Percentiles rank a stretch among this genome's conserved stretches.
phyloP scores from a whole-genome alignment of 92 coral and sea anemone genomes.

The Palythoa caribaeorum region DNA sequence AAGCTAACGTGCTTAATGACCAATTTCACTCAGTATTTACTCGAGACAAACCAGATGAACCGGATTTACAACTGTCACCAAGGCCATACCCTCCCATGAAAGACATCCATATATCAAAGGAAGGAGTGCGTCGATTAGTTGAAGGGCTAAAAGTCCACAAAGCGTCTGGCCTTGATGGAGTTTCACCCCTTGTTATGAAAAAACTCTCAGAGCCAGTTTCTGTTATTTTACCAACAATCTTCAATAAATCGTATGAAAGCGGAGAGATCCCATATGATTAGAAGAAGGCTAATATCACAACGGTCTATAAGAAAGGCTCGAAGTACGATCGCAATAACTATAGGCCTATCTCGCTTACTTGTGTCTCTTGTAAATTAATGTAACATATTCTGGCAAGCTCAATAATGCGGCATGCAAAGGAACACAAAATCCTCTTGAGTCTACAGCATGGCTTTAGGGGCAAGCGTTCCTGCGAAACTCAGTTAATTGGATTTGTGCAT shows the following conservation, averaged over 20 bases:
- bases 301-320: not conserved
- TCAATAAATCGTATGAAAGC: not conserved
- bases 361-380: not conserved
- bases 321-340: not conserved
- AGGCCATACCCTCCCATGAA: not conserved
- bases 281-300: not conserved
- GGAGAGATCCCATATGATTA: not conserved
- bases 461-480: too few relatives aligned
- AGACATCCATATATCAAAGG: not conserved
- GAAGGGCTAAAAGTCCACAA: not conserved
- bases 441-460: too few relatives aligned
- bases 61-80: not conserved
- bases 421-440: too few relatives aligned
- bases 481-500: too few relatives aligned
- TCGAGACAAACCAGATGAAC: not conserved
- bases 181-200: too few relatives aligned
- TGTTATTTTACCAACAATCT: not conserved
- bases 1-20: slow-evolving; percentile 35
- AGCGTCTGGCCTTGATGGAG: not conserved
- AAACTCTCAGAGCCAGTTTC: not conserved
- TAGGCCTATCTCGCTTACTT: not conserved
- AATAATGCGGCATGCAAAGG: too few relatives aligned
- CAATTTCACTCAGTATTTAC: not conserved
- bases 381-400: too few relatives aligned
- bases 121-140: not conserved